A percentile compares a stretch with the other conserved stretches of the same genome.
These are phyloP conservation scores for Hippocampus mohnikei DNA, from an alignment of 2,113 vertebrate species.

Conservation along the genomic window DNA sequence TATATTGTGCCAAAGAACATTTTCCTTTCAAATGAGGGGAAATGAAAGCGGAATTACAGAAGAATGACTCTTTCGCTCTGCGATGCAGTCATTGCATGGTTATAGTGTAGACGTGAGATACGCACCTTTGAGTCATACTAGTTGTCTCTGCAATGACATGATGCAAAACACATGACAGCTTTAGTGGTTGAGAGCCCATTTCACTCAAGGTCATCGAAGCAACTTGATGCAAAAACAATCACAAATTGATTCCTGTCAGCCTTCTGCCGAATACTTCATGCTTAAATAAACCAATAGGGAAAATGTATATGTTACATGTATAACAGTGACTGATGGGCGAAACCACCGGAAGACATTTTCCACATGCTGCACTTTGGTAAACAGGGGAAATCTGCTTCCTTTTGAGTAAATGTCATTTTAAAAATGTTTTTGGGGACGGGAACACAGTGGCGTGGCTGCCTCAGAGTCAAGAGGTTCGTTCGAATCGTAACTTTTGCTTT, in stretches of 20 bases:
- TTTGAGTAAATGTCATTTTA: background rate
- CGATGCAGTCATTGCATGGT: background rate
- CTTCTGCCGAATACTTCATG: background rate
- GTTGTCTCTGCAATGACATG: conserved; percentile 3
- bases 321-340: background rate
- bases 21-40: conserved; percentile 8
- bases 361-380: background rate
- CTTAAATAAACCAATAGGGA: background rate
- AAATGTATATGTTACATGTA: background rate
- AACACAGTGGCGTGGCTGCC: too few species aligned
- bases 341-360: background rate
- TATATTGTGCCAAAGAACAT: background rate
- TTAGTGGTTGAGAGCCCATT: background rate
- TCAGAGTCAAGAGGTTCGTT: too few species aligned
- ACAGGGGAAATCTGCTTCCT: background rate
- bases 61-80: background rate
- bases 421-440: background rate
- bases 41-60: background rate
- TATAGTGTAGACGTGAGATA: background rate
- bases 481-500: too few species aligned
- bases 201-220: background rate
- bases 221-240: background rate
- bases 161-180: conserved; percentile 3
- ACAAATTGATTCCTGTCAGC: background rate
- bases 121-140: background rate